Conservation (phyloP, 1,140 invertebrate genomes). For the Drosophila kepulauana region DNA sequence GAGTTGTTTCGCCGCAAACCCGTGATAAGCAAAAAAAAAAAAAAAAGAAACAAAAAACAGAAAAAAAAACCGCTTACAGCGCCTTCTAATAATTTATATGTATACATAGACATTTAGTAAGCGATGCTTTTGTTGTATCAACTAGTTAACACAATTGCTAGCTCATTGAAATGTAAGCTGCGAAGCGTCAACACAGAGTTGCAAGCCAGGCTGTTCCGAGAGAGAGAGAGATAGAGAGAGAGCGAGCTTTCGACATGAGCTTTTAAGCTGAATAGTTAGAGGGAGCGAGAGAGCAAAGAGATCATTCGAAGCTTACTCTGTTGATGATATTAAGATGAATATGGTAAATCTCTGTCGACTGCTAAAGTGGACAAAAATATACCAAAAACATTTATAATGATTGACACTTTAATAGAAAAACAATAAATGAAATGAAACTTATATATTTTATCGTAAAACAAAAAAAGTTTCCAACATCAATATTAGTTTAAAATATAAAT, state of each 20-base stretch:
- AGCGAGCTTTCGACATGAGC: not conserved
- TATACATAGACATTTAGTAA: conserved; percentile 7
- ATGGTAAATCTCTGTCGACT: too few species aligned
- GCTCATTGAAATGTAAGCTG: not conserved
- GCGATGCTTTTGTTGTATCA: not conserved
- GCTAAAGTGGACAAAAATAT: too few species aligned
- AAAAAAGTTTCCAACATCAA: too few species aligned
- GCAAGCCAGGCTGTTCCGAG: not conserved
- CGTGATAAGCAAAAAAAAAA: conserved; percentile 60
- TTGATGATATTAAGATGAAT: not conserved
- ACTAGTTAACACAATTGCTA: not conserved
- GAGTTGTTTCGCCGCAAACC: conserved; percentile 49
- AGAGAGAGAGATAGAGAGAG: too few species aligned
- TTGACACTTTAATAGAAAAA: too few species aligned
- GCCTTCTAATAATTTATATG: conserved; percentile 36
- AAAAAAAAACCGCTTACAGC: conserved; percentile 7
- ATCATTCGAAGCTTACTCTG: not conserved
- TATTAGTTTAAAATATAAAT: too few species aligned
- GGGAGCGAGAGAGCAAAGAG: not conserved
- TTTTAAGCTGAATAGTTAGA: not conserved
- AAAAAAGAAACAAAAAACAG: not conserved
- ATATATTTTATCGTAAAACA: too few species aligned
- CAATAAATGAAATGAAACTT: too few species aligned
- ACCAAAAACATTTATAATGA: too few species aligned
- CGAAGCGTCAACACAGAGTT: not conserved